phyloP scores from a whole-genome alignment of 2,113 vertebrate species.

The Pipa parva region DNA sequence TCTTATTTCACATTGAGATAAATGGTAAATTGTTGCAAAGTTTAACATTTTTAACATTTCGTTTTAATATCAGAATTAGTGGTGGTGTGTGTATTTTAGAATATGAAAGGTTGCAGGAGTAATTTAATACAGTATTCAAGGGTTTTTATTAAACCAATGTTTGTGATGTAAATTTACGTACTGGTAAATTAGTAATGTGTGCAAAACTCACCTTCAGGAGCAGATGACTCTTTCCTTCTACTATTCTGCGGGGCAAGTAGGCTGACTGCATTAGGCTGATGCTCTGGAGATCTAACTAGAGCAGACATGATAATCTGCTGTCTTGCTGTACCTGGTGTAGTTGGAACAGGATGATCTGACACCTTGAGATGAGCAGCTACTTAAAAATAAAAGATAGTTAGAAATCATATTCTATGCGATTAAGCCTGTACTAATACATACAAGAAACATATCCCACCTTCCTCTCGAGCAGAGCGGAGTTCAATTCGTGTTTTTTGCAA shows the following conservation, averaged over 20 bases:
- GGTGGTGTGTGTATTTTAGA: no score
- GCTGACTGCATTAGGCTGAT: conserved; percentile 83
- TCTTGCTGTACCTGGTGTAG: conserved; percentile 76
- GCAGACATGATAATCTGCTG: conserved; percentile 97
- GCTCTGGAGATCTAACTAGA: conserved; percentile 92
- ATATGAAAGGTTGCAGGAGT: no score
- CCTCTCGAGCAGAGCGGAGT: conserved; percentile 86
- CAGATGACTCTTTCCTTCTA: conserved; percentile 86
- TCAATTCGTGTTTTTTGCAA: conserved; percentile 95
- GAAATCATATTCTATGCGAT: not conserved
- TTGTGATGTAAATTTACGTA: no score
- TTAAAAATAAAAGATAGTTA: conserved; percentile 38
- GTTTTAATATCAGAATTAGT: no score
- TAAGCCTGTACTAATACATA: not conserved
- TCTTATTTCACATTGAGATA: no score
- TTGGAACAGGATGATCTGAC: conserved; percentile 76
- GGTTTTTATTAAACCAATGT: no score
- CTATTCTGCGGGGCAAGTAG: conserved; percentile 84
- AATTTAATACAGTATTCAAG: no score
- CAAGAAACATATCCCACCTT: conserved; percentile 67
- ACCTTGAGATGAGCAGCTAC: conserved; percentile 89
- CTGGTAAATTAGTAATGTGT: not conserved
- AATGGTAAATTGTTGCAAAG: no score
- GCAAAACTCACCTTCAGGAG: conserved; percentile 79
- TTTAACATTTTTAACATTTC: no score